Conservation (phyloP, 2,888 invertebrate genomes). For the Quadroppia sp. region DNA sequence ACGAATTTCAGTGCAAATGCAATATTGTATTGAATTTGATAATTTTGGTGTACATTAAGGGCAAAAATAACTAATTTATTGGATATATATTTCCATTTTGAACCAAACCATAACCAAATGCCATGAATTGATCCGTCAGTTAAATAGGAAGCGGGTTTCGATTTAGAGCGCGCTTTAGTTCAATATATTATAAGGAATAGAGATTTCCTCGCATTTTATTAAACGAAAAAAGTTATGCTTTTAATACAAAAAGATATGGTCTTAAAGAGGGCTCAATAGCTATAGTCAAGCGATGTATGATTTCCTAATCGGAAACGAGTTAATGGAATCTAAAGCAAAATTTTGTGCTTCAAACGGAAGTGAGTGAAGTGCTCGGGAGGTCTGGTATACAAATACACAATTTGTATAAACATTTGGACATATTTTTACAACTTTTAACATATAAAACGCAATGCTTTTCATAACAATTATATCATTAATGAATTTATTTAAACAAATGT, state of each 20-base stretch:
- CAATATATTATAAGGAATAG: neutral
- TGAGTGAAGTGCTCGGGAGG: constrained; percentile 30
- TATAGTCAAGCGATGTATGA: neutral
- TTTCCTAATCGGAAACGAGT: constrained; percentile 36
- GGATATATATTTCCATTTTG: constrained; percentile 17
- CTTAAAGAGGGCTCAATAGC: constrained; percentile 12
- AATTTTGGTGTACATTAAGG: neutral
- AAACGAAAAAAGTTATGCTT: constrained; percentile 33
- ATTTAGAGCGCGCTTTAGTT: constrained; percentile 14
- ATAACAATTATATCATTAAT: neutral
- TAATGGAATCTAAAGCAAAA: constrained; percentile 37
- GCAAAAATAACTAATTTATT: constrained; percentile 1
- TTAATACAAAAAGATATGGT: constrained; percentile 9
- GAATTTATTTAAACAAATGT: too few species aligned
- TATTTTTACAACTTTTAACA: neutral
- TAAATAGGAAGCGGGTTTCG: constrained; percentile 15
- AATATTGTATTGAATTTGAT: neutral
- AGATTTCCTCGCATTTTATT: constrained; percentile 23
- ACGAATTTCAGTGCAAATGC: neutral
- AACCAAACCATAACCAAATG: constrained; percentile 13
- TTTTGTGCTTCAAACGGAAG: constrained; percentile 20
- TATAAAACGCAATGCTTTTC: neutral
- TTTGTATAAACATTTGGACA: neutral
- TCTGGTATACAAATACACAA: neutral
- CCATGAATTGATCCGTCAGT: constrained; percentile 9